Base-by-base conservation (phyloP, 2,888 invertebrate genomes). In the Willowsia nigromaculata region DNA sequence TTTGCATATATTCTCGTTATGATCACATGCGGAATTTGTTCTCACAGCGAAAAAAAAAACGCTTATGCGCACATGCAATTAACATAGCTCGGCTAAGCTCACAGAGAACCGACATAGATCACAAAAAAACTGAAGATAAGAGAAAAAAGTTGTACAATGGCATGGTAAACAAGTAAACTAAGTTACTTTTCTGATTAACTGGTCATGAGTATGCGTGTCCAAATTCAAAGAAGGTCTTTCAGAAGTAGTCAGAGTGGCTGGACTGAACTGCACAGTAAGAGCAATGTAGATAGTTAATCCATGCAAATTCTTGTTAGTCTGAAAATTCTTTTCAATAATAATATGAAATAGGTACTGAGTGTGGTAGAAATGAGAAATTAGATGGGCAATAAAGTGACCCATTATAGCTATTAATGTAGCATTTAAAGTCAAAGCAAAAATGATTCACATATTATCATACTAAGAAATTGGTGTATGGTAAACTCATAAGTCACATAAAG, bases 91-190 rank as follows among this genome's bases (percentile, higher is more conserved):
- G n/a, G n/a, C n/a, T 13, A 15, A 15, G 27, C n/a, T 15, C 30
- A 62, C 13, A 62, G 62, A 30, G 62, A 62, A 62, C 30, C 62
- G 62, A 62, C 62, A 62, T 9, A 37, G 25, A 59, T 59, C 59
- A 59, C 15, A 27, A 62, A 30, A 62, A 62, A 30, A 13, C 15
- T 11, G 13, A 62, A 30, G 62, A 27, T 62, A 9, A 53, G 53
- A 53, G 59, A 27, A 59, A 22, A 27, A 27, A 43, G 25, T 27
- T 27, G 62, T 33, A 62, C 62, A 62, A 30, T 33, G 33, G 30
- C 13, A 30, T 62, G 30, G 13, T 13, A 25, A 33, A 15, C 62
- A 62, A 30, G 33, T 30, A 62, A 62, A 62, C 15, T 62, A 25
- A 30, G 11, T 30, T 25, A 62, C 13, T 7, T 30, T n/a, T n/a